phyloP scores from a whole-genome alignment of 2,888 invertebrate genomes.

The Melanchra persicariae region DNA sequence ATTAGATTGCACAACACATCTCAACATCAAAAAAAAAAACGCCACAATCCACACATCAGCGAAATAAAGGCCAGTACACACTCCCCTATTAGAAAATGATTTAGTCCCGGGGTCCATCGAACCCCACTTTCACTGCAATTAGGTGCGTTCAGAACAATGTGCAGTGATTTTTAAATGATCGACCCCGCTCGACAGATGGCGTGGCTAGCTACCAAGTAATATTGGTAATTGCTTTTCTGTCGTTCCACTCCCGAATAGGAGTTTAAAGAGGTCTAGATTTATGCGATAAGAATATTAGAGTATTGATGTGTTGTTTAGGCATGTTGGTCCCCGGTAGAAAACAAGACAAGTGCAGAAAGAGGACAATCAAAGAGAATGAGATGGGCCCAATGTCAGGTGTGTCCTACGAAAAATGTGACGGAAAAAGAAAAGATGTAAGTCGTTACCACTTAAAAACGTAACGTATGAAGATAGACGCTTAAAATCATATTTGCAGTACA shows the following conservation, averaged over 20 bases:
- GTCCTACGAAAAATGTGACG: background rate
- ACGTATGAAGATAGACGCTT: background rate
- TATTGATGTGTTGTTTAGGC: slow-evolving; percentile 9
- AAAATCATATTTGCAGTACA: background rate
- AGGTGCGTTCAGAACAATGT: slow-evolving; percentile 89
- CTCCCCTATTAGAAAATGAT: slow-evolving; percentile 87
- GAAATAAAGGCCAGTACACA: slow-evolving; percentile 71
- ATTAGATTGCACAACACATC: slow-evolving; percentile 43
- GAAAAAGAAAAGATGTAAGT: background rate
- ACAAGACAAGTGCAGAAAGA: too few relatives aligned
- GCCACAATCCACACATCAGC: slow-evolving; percentile 64
- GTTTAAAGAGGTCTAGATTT: slow-evolving; percentile 46
- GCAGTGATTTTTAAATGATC: slow-evolving; percentile 91
- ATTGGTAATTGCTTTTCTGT: slow-evolving; percentile 85
- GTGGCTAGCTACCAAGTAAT: slow-evolving; percentile 82
- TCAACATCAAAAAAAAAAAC: slow-evolving; percentile 49
- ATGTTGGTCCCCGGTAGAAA: background rate
- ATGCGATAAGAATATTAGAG: slow-evolving; percentile 31
- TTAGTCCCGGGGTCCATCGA: slow-evolving; percentile 85
- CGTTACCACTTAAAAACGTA: background rate
- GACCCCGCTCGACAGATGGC: slow-evolving; percentile 86
- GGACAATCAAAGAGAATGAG: background rate
- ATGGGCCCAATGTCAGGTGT: background rate
- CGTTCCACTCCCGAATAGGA: slow-evolving; percentile 62
- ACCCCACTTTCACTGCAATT: slow-evolving; percentile 90